Base-by-base conservation (phyloP, 2,113 vertebrate species). In the Pollachius pollachius region DNA sequence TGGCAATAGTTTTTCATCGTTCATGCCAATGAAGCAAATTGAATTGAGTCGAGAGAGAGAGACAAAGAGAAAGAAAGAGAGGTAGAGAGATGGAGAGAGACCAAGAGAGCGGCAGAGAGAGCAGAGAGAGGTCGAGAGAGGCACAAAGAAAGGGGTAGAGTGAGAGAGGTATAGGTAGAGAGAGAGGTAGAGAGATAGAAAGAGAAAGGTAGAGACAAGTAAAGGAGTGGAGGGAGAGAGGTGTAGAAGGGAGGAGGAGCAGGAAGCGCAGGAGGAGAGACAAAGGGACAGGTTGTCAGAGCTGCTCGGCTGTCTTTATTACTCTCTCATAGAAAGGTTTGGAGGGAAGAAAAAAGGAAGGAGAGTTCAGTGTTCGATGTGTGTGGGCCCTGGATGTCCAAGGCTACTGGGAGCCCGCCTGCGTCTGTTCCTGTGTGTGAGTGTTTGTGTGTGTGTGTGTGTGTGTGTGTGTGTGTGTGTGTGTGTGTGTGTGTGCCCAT, bases 251-350 rank as follows among this genome's bases (percentile, higher is more conserved):
- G 62, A 66, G 67, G 62, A 59, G 37, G 19, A 48, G 52, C 23
- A 62, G 16, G 52, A 68, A 57, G 76, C 80, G 48, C 15, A 70
- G 54, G 27, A 37, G 27, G 67, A 70, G 76, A 65, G 74, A 76
- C 62, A 52, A 68, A 62, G 82, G 81, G 72, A 80, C 68, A 80
- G 71, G 75, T 66, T 61, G 81, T 82, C 74, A 72, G 70, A 76
- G 54, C 54, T 9, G 72, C 84, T 79, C 78, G 80, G 71, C 69
- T 82, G 64, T 84, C 87, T 86, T 87, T 87, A 89, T 88, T 87
- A 85, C 81, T 82, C 80, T 82, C 78, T 80, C 78, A 74, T 77
- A 85, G 79, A 79, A 73, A 72, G 85, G 77, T 89, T 84, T 77
- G 81, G 79, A 81, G 69, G 71, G 82, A 78, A 88, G 81, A 83